phyloP scores from a whole-genome alignment of 2,113 vertebrate genomes.

The Probosciger aterrimus region DNA sequence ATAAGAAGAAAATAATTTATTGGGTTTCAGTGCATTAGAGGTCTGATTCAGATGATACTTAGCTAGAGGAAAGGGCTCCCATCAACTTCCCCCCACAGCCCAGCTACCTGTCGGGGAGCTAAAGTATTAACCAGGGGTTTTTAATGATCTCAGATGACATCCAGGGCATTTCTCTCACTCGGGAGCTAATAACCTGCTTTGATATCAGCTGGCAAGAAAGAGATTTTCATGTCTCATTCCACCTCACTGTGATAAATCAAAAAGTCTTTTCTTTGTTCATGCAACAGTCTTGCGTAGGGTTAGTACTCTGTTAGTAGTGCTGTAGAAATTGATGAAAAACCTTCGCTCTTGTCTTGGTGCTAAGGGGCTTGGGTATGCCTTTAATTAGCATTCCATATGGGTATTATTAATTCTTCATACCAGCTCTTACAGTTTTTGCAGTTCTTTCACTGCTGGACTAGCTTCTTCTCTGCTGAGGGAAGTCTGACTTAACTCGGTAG shows the following conservation, averaged over 20 bases:
- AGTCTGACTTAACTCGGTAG: background rate
- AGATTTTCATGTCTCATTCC: background rate
- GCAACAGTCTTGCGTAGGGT: background rate
- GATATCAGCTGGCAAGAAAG: background rate
- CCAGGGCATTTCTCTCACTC: background rate
- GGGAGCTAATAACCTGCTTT: background rate
- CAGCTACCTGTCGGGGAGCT: background rate
- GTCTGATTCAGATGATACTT: background rate
- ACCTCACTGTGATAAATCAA: background rate
- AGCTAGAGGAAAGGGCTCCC: background rate
- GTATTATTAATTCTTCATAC: background rate
- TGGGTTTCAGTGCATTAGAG: background rate
- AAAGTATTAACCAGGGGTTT: background rate
- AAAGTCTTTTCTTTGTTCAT: background rate
- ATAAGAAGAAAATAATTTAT: background rate
- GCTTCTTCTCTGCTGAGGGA: background rate
- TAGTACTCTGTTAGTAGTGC: background rate
- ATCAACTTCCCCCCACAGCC: rapidly evolving
- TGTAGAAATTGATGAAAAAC: background rate
- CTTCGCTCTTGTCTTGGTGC: background rate
- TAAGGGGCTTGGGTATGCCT: background rate
- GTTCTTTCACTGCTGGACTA: background rate
- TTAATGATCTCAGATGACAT: background rate
- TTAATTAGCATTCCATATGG: background rate
- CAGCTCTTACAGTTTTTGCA: background rate